Percentiles rank a stretch among this genome's conserved stretches.
Evolutionary conservation across 2,113 vertebrate species (phyloP).

Genomic region (Acanthochromis polyacanthus): DNA sequence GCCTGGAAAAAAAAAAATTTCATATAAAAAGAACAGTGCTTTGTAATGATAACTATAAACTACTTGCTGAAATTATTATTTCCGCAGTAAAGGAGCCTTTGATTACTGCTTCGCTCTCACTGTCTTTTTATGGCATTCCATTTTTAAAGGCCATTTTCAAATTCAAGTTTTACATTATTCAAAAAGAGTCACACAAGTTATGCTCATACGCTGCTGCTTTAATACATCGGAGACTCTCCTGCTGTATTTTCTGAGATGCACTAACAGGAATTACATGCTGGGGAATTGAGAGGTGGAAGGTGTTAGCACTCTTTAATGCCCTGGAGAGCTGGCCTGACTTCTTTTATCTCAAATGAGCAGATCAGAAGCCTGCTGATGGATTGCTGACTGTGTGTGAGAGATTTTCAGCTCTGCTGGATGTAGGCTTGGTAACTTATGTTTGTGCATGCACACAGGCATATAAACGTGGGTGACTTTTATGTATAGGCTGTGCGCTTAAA

Average conservation of each 20-base stretch:
- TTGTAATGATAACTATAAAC: too few species aligned
- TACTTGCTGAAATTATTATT: too few species aligned
- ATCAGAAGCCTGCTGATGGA: conserved; percentile 59
- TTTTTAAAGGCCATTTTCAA: not conserved
- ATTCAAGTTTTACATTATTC: conserved; percentile 20
- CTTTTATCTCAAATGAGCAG: conserved; percentile 70
- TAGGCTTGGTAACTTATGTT: conserved; percentile 14
- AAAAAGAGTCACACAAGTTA: conserved; percentile 15
- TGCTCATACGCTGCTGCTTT: conserved; percentile 37
- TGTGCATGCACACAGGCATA: conserved; percentile 34
- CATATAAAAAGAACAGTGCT: too few species aligned
- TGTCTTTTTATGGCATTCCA: too few species aligned
- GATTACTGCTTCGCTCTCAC: too few species aligned
- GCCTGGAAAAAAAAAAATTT: too few species aligned
- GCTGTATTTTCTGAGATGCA: conserved; percentile 34
- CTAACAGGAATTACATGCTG: conserved; percentile 52
- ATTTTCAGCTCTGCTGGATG: conserved; percentile 43
- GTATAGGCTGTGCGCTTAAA: conserved; percentile 1
- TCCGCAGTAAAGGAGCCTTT: too few species aligned
- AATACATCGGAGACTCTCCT: conserved; percentile 27
- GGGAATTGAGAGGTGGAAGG: conserved; percentile 58
- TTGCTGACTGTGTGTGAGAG: conserved; percentile 55
- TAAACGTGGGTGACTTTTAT: conserved; percentile 29
- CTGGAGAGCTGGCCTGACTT: conserved; percentile 47
- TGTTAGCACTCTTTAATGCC: conserved; percentile 46